Evolutionary conservation across 2,113 vertebrate species (phyloP).

Genomic region (Danionella cerebrum): DNA sequence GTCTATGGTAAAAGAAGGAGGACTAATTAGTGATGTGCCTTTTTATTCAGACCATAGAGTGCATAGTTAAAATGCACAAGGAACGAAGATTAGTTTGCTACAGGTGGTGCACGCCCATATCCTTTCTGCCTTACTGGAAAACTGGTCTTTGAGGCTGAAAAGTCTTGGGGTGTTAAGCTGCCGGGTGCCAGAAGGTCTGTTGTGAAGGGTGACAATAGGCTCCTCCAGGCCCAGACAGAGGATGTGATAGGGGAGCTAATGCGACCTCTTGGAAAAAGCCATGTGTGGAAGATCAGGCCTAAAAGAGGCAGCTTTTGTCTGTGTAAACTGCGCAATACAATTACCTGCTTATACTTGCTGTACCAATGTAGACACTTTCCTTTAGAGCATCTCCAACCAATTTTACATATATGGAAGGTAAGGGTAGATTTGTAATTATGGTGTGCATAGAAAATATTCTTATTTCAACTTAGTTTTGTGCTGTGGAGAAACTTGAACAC

Average conservation of each 20-base stretch:
- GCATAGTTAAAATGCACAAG: constrained; percentile 78
- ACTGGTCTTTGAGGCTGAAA: constrained; percentile 72
- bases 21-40: constrained; percentile 73
- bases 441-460: too few species aligned
- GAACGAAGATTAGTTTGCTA: constrained; percentile 88
- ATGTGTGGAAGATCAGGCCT: background rate
- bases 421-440: too few species aligned
- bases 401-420: too few species aligned
- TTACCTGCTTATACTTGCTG: too few species aligned
- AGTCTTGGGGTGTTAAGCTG: constrained; percentile 75
- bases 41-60: constrained; percentile 81
- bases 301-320: background rate
- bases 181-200: constrained; percentile 74
- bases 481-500: too few species aligned
- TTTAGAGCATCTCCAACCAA: too few species aligned
- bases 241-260: constrained; percentile 82
- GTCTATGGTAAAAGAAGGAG: constrained; percentile 71
- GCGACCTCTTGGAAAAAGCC: constrained; percentile 7
- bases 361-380: too few species aligned
- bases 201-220: constrained; percentile 75
- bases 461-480: too few species aligned
- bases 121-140: constrained; percentile 66
- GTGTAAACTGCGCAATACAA: too few species aligned
- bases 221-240: constrained; percentile 75
- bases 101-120: constrained; percentile 68